phyloP scores from a whole-genome alignment of 2,888 invertebrate species.

The Zele albiditarsus region DNA sequence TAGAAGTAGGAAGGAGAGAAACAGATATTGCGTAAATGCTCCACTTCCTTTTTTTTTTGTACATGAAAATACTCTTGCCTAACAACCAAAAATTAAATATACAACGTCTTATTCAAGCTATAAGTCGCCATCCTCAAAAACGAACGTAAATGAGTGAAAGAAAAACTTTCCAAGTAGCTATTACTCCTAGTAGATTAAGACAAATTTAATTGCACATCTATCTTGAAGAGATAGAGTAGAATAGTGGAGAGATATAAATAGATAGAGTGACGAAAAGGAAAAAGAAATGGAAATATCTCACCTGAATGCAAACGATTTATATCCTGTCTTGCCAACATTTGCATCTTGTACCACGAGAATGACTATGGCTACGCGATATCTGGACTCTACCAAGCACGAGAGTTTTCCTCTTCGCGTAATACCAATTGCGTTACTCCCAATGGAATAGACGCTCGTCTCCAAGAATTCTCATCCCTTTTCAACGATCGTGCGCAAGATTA shows the following conservation, averaged over 20 bases:
- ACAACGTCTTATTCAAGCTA: constrained; percentile 23
- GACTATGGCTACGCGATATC: background rate
- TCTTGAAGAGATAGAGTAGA: background rate
- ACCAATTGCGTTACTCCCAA: constrained; percentile 12
- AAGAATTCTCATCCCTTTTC: constrained; percentile 12
- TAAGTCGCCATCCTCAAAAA: constrained; percentile 18
- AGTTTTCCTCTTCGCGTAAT: constrained; percentile 25
- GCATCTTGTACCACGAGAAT: constrained; percentile 12
- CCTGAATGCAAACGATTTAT: constrained; percentile 12
- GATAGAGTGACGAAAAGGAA: background rate
- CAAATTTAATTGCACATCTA: background rate
- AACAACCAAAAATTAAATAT: constrained; percentile 30
- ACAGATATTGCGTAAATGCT: background rate
- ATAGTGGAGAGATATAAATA: background rate
- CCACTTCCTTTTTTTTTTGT: constrained; percentile 13
- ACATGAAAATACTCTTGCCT: background rate
- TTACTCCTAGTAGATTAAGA: background rate
- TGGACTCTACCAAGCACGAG: constrained; percentile 10
- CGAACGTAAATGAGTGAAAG: background rate
- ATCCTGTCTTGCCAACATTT: constrained; percentile 1
- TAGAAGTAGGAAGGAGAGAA: background rate
- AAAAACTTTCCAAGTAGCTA: constrained; percentile 30
- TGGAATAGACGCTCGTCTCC: constrained; percentile 24
- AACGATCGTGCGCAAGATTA: constrained; percentile 41
- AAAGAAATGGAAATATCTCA: background rate